phyloP scores from a whole-genome alignment of 2,888 invertebrate genomes.

The Perizoma affinitatum region DNA sequence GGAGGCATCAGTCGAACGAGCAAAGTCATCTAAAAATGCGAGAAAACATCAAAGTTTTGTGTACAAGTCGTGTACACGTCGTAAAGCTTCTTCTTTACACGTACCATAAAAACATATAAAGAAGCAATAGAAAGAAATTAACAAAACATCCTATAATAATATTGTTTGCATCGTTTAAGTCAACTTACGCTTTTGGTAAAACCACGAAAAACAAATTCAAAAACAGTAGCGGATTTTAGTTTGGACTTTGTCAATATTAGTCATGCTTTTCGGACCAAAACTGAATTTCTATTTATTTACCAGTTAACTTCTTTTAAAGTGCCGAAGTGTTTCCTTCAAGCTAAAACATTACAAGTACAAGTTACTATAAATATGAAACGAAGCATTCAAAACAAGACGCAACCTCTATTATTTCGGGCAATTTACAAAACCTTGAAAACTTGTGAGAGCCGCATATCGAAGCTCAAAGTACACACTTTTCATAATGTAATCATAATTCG shows the following conservation, averaged over 20 bases:
- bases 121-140: too few species aligned
- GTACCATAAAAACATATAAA: too few species aligned
- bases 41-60: too few species aligned
- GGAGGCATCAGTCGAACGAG: too few species aligned
- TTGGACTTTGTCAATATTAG: conserved; percentile 34
- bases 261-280: conserved; percentile 26
- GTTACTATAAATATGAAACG: too few species aligned
- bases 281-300: conserved; percentile 27
- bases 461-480: conserved; percentile 46
- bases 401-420: conserved; percentile 27
- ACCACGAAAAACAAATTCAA: conserved; percentile 23
- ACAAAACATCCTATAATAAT: too few species aligned
- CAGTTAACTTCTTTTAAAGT: conserved; percentile 9
- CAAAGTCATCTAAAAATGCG: too few species aligned
- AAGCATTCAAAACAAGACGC: conserved; percentile 4
- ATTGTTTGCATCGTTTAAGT: background rate
- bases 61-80: too few species aligned
- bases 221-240: conserved; percentile 23
- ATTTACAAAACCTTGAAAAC: conserved; percentile 45
- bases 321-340: conserved; percentile 5
- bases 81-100: too few species aligned
- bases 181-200: conserved; percentile 8
- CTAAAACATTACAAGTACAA: conserved; percentile 27
- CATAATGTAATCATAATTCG: conserved; percentile 55
- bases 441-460: conserved; percentile 40